Conservation (phyloP, 2,113 vertebrate species). For the Heterotilapia buettikoferi region DNA sequence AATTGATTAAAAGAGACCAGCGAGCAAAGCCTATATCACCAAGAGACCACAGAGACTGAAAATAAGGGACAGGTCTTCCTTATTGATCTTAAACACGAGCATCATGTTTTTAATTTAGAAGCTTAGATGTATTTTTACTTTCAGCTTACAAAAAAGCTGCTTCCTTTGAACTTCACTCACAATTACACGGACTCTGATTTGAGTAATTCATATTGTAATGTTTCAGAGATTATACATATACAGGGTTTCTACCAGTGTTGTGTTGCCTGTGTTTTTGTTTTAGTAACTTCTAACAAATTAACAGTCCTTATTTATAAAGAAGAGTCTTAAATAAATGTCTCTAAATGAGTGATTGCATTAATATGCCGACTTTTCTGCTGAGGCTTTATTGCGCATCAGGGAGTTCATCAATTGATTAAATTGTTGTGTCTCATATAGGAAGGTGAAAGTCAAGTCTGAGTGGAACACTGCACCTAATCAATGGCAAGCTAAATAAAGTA, state of each 20-base stretch:
- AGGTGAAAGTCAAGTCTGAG: slow-evolving; percentile 17
- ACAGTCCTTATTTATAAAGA: not conserved
- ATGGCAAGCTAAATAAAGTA: not conserved
- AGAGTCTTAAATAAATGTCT: not conserved
- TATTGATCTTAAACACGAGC: not conserved
- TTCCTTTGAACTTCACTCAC: not conserved
- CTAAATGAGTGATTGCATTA: not conserved
- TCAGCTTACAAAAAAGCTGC: not conserved
- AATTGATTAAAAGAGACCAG: not conserved
- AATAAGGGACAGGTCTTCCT: not conserved
- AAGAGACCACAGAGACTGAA: not conserved
- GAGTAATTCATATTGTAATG: not conserved
- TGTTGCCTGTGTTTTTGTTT: not conserved
- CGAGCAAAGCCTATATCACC: not conserved
- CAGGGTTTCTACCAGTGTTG: not conserved
- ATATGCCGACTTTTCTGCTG: not conserved
- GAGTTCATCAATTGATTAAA: slow-evolving; percentile 34
- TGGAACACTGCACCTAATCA: slow-evolving; percentile 24
- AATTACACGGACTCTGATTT: not conserved
- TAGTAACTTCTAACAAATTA: not conserved
- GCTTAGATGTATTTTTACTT: not conserved
- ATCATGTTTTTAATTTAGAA: not conserved
- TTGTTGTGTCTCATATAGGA: not conserved
- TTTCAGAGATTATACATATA: not conserved
- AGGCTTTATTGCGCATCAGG: not conserved